A percentile compares a stretch with the other conserved stretches of the same genome.
Conservation (phyloP, 2,888 invertebrate genomes). For the Polyploca ridens region DNA sequence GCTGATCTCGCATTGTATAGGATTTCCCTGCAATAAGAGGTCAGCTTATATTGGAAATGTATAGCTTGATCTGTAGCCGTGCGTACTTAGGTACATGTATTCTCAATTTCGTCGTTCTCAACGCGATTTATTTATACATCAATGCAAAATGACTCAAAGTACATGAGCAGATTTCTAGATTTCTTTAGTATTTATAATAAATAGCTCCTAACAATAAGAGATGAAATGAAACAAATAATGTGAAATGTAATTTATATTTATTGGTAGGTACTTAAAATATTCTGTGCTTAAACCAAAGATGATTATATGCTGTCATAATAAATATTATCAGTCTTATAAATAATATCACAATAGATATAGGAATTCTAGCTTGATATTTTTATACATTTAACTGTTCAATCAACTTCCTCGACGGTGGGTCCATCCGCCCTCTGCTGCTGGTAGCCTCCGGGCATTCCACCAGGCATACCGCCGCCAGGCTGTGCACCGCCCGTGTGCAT, state of each 20-base stretch:
- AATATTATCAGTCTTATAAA: background rate
- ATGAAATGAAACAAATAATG: background rate
- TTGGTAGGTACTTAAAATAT: no score
- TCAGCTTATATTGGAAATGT: no score
- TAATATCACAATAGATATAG: conserved; percentile 15
- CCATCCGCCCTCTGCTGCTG: conserved; percentile 41
- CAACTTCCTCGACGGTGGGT: conserved; percentile 67
- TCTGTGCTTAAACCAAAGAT: background rate
- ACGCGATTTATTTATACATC: no score
- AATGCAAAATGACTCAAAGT: no score
- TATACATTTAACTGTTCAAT: conserved; percentile 37
- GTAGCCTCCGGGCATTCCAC: conserved; percentile 24
- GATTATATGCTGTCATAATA: background rate
- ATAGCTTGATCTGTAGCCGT: no score
- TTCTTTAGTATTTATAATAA: no score
- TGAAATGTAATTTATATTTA: background rate
- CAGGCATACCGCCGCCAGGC: conserved; percentile 28
- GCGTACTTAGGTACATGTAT: no score
- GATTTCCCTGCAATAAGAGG: no score
- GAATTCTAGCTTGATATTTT: background rate
- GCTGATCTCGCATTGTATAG: no score
- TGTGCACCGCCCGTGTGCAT: conserved; percentile 80
- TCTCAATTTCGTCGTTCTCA: no score
- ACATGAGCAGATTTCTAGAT: no score
- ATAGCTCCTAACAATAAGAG: no score